A percentile compares a stretch with the other conserved stretches of the same genome.
These are phyloP conservation scores for Paracanthobrama guichenoti DNA, from an alignment of 2,113 vertebrate species.

Conservation along the genomic window DNA sequence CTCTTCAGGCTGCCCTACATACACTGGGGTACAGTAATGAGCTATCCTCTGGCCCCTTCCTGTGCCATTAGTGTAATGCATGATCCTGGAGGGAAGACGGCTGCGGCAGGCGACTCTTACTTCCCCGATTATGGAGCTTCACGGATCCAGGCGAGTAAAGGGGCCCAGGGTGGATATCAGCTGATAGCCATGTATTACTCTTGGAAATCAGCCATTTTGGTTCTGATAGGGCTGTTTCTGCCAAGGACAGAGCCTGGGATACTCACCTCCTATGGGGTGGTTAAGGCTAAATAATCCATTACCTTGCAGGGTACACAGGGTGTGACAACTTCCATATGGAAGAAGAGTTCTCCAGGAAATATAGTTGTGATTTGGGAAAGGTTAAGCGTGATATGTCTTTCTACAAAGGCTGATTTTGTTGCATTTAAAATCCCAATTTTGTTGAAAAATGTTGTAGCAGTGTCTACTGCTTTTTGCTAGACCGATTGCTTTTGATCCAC, in stretches of 20 bases:
- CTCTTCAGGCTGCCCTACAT: slow-evolving; percentile 51
- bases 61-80: slow-evolving; percentile 66
- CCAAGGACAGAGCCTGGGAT: background rate
- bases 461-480: background rate
- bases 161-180: slow-evolving; percentile 22
- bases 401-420: background rate
- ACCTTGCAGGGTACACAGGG: background rate
- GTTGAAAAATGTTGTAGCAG: background rate
- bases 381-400: slow-evolving; percentile 5
- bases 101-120: slow-evolving; percentile 41
- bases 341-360: background rate
- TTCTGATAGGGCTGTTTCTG: background rate
- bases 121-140: slow-evolving; percentile 64
- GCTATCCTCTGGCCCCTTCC: slow-evolving; percentile 62
- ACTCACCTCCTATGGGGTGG: background rate
- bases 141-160: slow-evolving; percentile 61
- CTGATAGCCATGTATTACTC: slow-evolving; percentile 28
- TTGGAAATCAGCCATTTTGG: slow-evolving; percentile 26
- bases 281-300: background rate
- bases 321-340: background rate
- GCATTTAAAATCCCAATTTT: background rate
- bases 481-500: background rate
- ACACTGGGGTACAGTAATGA: slow-evolving; percentile 64
- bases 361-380: background rate
- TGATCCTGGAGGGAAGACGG: slow-evolving; percentile 55